A percentile compares a stretch with the other conserved stretches of the same genome.
Evolutionary conservation across 2,797 vertebrate species (phyloP).

Genomic region (Novumbra hubbsi): DNA sequence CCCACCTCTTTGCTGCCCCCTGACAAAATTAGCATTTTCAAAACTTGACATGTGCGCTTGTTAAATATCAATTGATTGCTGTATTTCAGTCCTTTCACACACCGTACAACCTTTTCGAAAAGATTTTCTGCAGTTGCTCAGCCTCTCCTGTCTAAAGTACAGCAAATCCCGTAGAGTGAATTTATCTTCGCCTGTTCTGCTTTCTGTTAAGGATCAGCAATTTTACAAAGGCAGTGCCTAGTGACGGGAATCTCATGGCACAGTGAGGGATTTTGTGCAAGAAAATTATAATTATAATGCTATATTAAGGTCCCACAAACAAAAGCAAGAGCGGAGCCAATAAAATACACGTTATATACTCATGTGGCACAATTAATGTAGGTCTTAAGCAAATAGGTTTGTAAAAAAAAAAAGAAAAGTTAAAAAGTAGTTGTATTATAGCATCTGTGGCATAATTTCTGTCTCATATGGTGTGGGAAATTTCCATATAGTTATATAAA

Average conservation of each 20-base stretch:
- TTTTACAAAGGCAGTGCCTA: conserved; percentile 51
- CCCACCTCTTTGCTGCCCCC: conserved; percentile 12
- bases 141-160: conserved; percentile 12
- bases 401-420: conserved; percentile 13
- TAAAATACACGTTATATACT: conserved; percentile 38
- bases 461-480: background rate
- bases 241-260: conserved; percentile 49
- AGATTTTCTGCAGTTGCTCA: conserved; percentile 13
- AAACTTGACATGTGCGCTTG: conserved; percentile 35
- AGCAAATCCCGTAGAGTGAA: conserved; percentile 43
- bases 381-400: conserved; percentile 46
- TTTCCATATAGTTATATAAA: background rate
- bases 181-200: conserved; percentile 47
- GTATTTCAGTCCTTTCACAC: conserved; percentile 33
- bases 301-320: conserved; percentile 35
- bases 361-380: conserved; percentile 44
- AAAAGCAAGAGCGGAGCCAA: conserved; percentile 31
- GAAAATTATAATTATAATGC: conserved; percentile 30
- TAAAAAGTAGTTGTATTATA: background rate
- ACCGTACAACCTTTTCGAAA: conserved; percentile 42
- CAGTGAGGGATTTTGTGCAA: conserved; percentile 35
- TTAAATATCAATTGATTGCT: conserved; percentile 28
- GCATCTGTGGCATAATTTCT: background rate
- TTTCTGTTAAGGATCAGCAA: conserved; percentile 55
- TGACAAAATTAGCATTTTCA: conserved; percentile 17